Percentiles rank a stretch among this genome's conserved stretches.
phyloP scores from a whole-genome alignment of 2,113 vertebrate species.

The Aptenodytes patagonicus region DNA sequence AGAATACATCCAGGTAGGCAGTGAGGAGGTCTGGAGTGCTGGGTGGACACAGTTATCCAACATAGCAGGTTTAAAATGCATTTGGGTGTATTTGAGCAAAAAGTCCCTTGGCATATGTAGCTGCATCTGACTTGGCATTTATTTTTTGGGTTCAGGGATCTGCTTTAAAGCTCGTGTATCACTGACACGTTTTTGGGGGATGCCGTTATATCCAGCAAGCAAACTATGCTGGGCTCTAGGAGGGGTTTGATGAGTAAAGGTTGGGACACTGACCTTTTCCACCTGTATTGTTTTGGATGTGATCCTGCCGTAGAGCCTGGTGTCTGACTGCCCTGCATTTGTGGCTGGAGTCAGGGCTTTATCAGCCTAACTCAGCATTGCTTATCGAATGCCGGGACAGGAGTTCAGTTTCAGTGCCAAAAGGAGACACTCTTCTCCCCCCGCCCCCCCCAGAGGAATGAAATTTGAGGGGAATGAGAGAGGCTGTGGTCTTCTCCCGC shows the following conservation, averaged over 20 bases:
- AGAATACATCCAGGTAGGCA: not conserved
- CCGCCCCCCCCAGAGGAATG: not conserved
- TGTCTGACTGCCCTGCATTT: not conserved
- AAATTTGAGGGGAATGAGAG: not conserved
- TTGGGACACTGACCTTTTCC: constrained; percentile 41
- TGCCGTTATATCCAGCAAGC: not conserved
- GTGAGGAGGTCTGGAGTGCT: not conserved
- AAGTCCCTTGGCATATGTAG: not conserved
- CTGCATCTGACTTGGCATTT: not conserved
- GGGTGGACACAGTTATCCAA: not conserved
- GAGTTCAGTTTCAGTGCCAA: not conserved
- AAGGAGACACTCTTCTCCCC: not conserved
- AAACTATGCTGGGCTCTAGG: not conserved
- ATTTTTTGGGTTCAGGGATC: not conserved
- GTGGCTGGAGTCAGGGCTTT: not conserved
- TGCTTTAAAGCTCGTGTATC: not conserved
- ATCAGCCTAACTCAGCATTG: constrained; percentile 12
- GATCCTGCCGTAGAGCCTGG: not conserved
- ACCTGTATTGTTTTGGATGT: not conserved
- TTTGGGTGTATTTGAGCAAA: not conserved
- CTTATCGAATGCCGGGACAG: not conserved
- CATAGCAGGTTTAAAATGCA: not conserved
- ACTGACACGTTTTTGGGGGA: not conserved
- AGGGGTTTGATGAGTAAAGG: constrained; percentile 32
- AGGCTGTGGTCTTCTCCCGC: not conserved